Evolutionary conservation across 2,113 vertebrate species (phyloP).

Genomic region (Irena cyanogastra): DNA sequence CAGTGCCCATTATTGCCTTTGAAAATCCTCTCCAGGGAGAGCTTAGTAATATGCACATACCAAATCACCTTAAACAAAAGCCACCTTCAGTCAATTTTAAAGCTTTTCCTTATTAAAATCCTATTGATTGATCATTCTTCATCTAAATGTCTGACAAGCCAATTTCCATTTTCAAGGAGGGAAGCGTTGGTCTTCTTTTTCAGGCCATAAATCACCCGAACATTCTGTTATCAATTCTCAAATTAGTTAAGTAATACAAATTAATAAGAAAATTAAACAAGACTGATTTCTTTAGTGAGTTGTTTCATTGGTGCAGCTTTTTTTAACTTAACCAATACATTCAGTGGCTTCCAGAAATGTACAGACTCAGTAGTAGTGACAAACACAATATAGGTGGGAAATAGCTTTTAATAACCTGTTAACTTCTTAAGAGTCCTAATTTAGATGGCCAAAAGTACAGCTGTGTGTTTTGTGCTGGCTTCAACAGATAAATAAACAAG

Average conservation of each 20-base stretch:
- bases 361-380: background rate
- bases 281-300: background rate
- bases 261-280: slow-evolving; percentile 43
- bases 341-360: background rate
- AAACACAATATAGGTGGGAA: background rate
- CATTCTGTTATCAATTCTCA: slow-evolving; percentile 8
- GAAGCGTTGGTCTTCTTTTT: background rate
- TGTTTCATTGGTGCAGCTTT: background rate
- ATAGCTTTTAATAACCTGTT: background rate
- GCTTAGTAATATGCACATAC: slow-evolving; percentile 52
- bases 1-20: slow-evolving; percentile 38
- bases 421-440: background rate
- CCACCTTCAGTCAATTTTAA: slow-evolving; percentile 58
- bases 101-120: slow-evolving; percentile 54
- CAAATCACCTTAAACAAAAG: slow-evolving; percentile 61
- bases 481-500: background rate
- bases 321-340: background rate
- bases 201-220: slow-evolving; percentile 50
- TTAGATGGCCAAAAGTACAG: background rate
- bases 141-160: slow-evolving; percentile 52
- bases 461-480: background rate
- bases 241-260: slow-evolving; percentile 37
- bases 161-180: slow-evolving; percentile 56
- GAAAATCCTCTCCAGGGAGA: slow-evolving; percentile 46
- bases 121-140: slow-evolving; percentile 64